phyloP scores from a whole-genome alignment of 1,140 invertebrate species.

The Meloidogyne floridensis region DNA sequence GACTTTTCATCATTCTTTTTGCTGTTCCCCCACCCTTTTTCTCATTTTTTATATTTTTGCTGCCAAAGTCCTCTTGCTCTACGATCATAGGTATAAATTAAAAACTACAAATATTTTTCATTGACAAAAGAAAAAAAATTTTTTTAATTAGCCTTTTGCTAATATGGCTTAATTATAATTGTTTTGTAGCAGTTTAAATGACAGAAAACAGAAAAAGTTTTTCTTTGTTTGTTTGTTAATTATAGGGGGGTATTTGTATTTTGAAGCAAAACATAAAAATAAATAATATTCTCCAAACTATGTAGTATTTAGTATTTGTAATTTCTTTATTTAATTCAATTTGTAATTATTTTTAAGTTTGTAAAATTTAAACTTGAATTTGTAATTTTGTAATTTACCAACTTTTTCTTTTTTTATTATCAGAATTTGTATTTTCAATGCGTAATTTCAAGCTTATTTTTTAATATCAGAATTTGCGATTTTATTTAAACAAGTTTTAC shows the following conservation, averaged over 20 bases:
- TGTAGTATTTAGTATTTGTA: background rate
- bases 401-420: too few species aligned
- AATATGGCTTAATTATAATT: background rate
- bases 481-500: too few species aligned
- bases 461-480: too few species aligned
- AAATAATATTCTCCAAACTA: background rate
- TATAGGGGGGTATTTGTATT: background rate
- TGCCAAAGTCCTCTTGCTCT: conserved; percentile 2
- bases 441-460: too few species aligned
- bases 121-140: background rate
- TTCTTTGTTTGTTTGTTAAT: background rate
- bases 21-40: background rate
- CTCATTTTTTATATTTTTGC: conserved; percentile 10
- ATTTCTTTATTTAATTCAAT: too few species aligned
- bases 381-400: too few species aligned
- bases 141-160: background rate
- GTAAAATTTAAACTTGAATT: too few species aligned
- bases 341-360: too few species aligned
- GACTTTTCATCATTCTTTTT: background rate
- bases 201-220: background rate
- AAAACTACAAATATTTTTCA: conserved; percentile 6
- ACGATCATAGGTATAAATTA: conserved; percentile 5
- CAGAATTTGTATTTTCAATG: too few species aligned
- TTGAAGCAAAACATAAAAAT: background rate
- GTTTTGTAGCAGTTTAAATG: conserved; percentile 3